phyloP scores from a whole-genome alignment of 2,113 vertebrate species.

The Catagonus wagneri region DNA sequence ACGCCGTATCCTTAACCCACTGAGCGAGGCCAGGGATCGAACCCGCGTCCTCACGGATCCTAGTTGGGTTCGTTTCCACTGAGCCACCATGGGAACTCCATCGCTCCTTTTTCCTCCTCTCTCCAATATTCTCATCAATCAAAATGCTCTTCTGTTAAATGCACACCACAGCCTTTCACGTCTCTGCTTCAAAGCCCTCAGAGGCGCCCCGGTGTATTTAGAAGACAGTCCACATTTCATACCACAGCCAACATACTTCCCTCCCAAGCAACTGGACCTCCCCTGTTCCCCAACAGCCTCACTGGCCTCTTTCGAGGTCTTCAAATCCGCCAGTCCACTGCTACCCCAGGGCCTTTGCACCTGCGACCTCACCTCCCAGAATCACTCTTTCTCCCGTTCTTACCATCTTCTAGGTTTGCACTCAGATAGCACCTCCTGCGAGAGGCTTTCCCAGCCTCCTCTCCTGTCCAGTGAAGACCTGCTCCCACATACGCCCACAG shows the following conservation, averaged over 20 bases:
- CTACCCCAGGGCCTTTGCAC: slow-evolving; percentile 30
- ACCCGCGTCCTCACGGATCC: too few relatives aligned
- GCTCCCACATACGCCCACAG: neutral
- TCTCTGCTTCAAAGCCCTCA: neutral
- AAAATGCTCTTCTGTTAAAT: neutral
- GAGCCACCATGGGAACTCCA: too few relatives aligned
- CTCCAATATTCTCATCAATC: neutral
- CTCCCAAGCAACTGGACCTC: neutral
- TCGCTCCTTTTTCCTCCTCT: too few relatives aligned
- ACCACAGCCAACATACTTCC: neutral
- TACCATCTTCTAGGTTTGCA: neutral
- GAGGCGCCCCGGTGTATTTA: neutral
- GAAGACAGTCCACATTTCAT: neutral
- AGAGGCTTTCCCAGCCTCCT: neutral
- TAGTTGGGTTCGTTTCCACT: too few relatives aligned
- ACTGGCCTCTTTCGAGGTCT: neutral
- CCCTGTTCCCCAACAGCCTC: neutral
- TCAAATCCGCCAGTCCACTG: neutral
- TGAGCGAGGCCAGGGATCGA: too few relatives aligned
- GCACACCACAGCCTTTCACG: neutral
- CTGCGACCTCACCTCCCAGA: neutral
- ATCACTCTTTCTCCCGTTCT: neutral
- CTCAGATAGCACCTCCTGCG: neutral
- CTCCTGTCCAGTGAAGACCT: neutral
- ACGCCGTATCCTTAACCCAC: too few relatives aligned